Conservation (phyloP, 2,113 vertebrate genomes). For the Ascaphus truei region DNA sequence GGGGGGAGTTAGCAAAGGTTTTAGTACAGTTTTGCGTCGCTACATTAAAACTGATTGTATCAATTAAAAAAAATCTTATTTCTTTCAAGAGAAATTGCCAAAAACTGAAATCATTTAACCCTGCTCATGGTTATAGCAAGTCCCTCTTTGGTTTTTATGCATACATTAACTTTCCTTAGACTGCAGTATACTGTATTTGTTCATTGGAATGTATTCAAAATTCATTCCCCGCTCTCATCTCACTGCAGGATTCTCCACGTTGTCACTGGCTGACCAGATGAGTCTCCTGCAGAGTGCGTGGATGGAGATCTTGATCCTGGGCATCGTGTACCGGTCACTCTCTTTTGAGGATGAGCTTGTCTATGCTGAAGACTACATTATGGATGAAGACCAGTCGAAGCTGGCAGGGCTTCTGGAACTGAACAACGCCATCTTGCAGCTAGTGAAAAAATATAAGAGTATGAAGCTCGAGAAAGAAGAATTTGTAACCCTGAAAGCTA, state of each 20-base stretch:
- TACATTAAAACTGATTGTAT: too few species aligned
- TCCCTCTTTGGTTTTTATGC: too few species aligned
- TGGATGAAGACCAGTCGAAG: slow-evolving; percentile 98
- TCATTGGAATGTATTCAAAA: too few species aligned
- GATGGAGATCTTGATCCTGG: slow-evolving; percentile 98
- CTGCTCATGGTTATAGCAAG: too few species aligned
- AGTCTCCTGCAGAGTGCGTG: slow-evolving; percentile 97
- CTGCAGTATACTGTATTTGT: too few species aligned
- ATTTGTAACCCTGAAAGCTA: slow-evolving; percentile 97
- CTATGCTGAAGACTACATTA: slow-evolving; percentile 98
- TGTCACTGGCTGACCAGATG: slow-evolving; percentile 98
- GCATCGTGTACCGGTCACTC: slow-evolving; percentile 94
- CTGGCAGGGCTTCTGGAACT: slow-evolving; percentile 94
- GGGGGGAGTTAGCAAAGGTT: not conserved
- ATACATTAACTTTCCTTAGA: too few species aligned
- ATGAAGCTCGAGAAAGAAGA: slow-evolving; percentile 99
- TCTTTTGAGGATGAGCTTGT: slow-evolving; percentile 98
- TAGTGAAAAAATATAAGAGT: slow-evolving; percentile 96
- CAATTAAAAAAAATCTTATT: too few species aligned
- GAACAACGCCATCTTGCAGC: slow-evolving; percentile 96
- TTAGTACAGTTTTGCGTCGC: not conserved
- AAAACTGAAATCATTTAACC: too few species aligned
- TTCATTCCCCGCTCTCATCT: slow-evolving; percentile 5
- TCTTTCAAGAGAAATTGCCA: too few species aligned
- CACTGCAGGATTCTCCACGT: slow-evolving; percentile 88